phyloP scores from a whole-genome alignment of 2,888 invertebrate species.

The Dynastes maya region DNA sequence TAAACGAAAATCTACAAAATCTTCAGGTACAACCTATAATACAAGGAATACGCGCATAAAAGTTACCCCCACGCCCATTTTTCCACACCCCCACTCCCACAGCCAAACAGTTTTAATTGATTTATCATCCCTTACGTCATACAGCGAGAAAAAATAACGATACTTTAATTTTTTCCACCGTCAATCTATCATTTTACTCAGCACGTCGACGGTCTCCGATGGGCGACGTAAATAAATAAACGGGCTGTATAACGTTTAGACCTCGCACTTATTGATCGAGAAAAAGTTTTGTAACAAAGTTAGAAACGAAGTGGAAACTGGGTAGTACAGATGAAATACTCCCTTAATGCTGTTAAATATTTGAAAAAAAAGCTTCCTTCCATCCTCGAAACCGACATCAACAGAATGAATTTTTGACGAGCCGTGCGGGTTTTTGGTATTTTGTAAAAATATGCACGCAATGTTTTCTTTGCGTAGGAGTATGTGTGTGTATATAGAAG shows the following conservation, averaged over 20 bases:
- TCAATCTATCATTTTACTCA: slow-evolving; percentile 40
- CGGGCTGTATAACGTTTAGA: slow-evolving; percentile 52
- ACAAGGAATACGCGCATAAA: no score
- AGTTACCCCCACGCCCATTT: no score
- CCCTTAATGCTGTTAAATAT: slow-evolving; percentile 52
- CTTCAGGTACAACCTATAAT: no score
- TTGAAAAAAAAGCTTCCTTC: slow-evolving; percentile 44
- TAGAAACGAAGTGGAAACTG: slow-evolving; percentile 50
- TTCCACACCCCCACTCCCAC: no score
- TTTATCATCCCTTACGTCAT: slow-evolving; percentile 18
- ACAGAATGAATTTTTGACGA: slow-evolving; percentile 40
- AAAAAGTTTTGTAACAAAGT: slow-evolving; percentile 53
- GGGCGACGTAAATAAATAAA: slow-evolving; percentile 50
- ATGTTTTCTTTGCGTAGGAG: background rate
- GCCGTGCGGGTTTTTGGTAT: slow-evolving; percentile 9
- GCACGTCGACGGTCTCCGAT: slow-evolving; percentile 37
- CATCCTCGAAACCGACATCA: slow-evolving; percentile 36
- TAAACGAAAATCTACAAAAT: no score
- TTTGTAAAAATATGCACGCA: slow-evolving; percentile 18
- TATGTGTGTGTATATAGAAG: background rate
- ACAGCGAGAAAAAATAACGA: slow-evolving; percentile 27
- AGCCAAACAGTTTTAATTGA: slow-evolving; percentile 18
- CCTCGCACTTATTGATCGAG: slow-evolving; percentile 51
- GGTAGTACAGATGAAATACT: slow-evolving; percentile 51
- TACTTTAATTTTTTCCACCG: slow-evolving; percentile 36